Evolutionary conservation across 2,113 vertebrate species (phyloP).

Genomic region (Crotophaga sulcirostris): DNA sequence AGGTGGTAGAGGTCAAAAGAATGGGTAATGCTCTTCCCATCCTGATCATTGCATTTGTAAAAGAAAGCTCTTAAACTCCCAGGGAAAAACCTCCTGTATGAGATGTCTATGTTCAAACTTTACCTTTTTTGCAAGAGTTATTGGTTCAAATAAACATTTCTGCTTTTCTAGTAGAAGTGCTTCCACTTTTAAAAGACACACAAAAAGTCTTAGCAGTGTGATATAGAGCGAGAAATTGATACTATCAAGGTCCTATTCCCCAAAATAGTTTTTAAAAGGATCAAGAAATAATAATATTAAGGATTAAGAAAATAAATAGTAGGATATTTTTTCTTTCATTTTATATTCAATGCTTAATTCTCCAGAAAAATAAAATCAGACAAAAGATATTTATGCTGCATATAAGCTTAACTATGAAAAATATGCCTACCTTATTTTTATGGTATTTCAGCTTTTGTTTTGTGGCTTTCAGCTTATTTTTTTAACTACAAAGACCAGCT

Average conservation of each 20-base stretch:
- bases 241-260: not conserved
- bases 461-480: slow-evolving; percentile 8
- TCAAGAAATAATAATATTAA: slow-evolving; percentile 8
- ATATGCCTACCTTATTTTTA: not conserved
- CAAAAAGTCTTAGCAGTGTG: not conserved
- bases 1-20: not conserved
- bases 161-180: not conserved
- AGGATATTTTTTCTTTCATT: not conserved
- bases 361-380: not conserved
- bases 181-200: not conserved
- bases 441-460: not conserved
- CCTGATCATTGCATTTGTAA: not conserved
- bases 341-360: not conserved
- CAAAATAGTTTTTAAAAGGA: not conserved
- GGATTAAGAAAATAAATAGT: not conserved
- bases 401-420: slow-evolving; percentile 11
- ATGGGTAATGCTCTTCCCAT: not conserved
- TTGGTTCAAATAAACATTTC: not conserved
- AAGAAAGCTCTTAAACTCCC: not conserved
- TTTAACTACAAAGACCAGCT: not conserved
- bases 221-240: not conserved
- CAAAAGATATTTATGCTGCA: not conserved
- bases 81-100: not conserved
- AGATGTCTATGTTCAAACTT: not conserved
- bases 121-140: not conserved